Evolutionary conservation across 1,140 invertebrate genomes (phyloP).

Genomic region (Macrotrachela quadricornifera): DNA sequence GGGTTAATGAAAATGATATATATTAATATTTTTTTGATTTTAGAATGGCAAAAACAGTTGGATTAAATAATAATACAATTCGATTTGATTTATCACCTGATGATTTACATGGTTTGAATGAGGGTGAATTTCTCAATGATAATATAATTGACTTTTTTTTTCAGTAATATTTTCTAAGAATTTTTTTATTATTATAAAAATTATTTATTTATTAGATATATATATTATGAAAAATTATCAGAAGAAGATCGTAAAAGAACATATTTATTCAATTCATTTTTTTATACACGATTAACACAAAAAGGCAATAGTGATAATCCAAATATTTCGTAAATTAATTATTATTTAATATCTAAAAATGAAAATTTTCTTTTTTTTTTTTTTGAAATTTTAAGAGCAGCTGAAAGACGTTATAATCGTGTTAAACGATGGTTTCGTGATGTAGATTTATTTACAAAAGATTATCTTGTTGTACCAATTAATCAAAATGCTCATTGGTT

Average conservation of each 20-base stretch:
- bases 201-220: slow-evolving; percentile 34
- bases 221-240: slow-evolving; percentile 49
- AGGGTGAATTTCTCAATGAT: slow-evolving; percentile 85
- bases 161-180: slow-evolving; percentile 36
- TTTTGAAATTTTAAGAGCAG: slow-evolving; percentile 30
- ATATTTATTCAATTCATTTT: slow-evolving; percentile 86
- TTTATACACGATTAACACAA: slow-evolving; percentile 76
- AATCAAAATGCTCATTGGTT: slow-evolving; percentile 94
- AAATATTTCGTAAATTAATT: not conserved
- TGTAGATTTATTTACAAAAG: slow-evolving; percentile 85
- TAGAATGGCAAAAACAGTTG: too few relatives aligned
- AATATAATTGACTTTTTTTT: slow-evolving; percentile 93
- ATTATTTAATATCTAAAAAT: slow-evolving; percentile 7
- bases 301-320: too few relatives aligned
- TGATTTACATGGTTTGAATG: slow-evolving; percentile 66
- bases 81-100: slow-evolving; percentile 26
- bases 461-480: slow-evolving; percentile 85
- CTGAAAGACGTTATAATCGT: slow-evolving; percentile 58
- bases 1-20: too few relatives aligned
- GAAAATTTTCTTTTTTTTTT: not conserved
- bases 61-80: too few relatives aligned
- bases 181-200: not conserved
- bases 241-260: slow-evolving; percentile 51
- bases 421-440: slow-evolving; percentile 89
- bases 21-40: too few relatives aligned